Evolutionary conservation across 2,888 invertebrate species (phyloP).

Genomic region (Platycheirus albimanus): DNA sequence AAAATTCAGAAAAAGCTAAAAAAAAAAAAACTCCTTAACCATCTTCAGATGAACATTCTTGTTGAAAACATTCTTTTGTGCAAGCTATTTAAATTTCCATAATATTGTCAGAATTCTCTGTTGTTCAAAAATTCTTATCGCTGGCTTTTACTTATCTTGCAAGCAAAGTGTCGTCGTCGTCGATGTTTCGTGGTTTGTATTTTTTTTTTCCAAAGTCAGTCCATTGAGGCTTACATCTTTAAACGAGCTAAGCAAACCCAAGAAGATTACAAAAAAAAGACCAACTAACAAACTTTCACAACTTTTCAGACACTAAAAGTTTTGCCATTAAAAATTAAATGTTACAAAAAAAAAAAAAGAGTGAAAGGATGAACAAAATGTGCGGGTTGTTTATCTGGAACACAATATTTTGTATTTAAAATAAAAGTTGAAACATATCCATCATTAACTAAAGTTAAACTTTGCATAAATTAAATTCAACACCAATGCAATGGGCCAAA

Average conservation of each 20-base stretch:
- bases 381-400: not conserved
- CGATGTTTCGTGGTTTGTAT: slow-evolving; percentile 23
- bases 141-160: slow-evolving; percentile 34
- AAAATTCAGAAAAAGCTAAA: not conserved
- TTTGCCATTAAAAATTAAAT: slow-evolving; percentile 70
- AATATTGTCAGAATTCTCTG: slow-evolving; percentile 22
- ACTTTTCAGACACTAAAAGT: slow-evolving; percentile 72
- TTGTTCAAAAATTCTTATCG: slow-evolving; percentile 53
- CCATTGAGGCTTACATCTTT: slow-evolving; percentile 59
- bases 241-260: slow-evolving; percentile 62
- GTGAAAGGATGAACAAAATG: slow-evolving; percentile 67
- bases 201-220: slow-evolving; percentile 13
- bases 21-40: slow-evolving; percentile 39
- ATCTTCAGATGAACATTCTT: no score
- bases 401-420: no score
- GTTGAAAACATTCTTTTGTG: slow-evolving; percentile 49
- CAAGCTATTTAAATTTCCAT: slow-evolving; percentile 71
- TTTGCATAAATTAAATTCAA: no score
- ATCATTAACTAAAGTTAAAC: no score
- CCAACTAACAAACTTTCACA: slow-evolving; percentile 60
- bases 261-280: slow-evolving; percentile 50
- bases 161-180: slow-evolving; percentile 2
- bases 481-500: no score
- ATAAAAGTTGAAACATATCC: not conserved
- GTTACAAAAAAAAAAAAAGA: slow-evolving; percentile 45